phyloP scores from a whole-genome alignment of 2,113 vertebrate genomes.

The Carettochelys insculpta region DNA sequence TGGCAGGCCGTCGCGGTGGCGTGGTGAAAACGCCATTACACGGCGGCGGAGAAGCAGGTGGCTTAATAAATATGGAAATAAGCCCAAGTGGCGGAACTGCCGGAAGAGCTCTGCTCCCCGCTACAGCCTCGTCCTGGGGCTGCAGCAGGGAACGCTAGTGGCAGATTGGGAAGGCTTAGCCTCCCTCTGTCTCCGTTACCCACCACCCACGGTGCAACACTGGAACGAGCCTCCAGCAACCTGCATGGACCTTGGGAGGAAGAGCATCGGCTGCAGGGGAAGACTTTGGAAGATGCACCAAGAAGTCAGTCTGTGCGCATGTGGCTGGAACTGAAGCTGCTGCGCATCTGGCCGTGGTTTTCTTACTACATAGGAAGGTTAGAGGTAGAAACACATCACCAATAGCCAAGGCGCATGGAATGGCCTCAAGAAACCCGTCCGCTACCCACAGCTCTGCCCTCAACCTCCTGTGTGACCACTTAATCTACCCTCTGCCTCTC shows the following conservation, averaged over 20 bases:
- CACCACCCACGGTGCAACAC: too few relatives aligned
- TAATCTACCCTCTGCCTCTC: neutral
- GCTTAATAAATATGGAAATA: neutral
- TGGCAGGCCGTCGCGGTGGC: neutral
- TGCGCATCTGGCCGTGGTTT: neutral
- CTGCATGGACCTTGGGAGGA: neutral
- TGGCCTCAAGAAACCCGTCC: neutral
- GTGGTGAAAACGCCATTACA: neutral
- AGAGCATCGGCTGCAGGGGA: neutral
- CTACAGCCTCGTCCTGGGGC: too few relatives aligned
- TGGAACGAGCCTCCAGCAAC: neutral
- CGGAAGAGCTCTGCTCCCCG: too few relatives aligned
- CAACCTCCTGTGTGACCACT: neutral
- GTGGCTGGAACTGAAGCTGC: neutral
- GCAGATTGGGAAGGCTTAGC: too few relatives aligned
- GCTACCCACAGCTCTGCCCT: accelerated
- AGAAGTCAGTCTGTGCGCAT: accelerated
- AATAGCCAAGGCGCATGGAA: accelerated
- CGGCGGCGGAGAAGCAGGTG: neutral
- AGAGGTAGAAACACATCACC: too few relatives aligned
- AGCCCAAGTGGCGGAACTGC: neutral
- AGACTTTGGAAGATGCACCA: accelerated
- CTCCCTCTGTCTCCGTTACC: too few relatives aligned
- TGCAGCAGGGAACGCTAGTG: too few relatives aligned
- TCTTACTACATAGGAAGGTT: accelerated